These are phyloP conservation scores for Cryptus viduatorius DNA, from an alignment of 2,888 invertebrate genomes.

Conservation along the genomic window DNA sequence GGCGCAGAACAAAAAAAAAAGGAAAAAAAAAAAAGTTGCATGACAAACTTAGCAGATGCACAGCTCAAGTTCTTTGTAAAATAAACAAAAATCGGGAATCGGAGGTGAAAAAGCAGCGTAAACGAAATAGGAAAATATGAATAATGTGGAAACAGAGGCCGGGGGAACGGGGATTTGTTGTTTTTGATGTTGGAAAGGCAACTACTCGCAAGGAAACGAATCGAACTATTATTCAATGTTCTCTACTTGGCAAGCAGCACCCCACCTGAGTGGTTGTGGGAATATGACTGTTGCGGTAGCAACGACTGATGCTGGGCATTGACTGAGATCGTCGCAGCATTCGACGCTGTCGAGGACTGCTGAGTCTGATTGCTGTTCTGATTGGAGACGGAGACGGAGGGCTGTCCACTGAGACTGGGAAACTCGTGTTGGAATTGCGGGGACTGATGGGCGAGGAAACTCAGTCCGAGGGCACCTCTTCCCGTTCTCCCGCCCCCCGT, in stretches of 20 bases:
- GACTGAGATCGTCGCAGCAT: conserved; percentile 76
- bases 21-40: conserved; percentile 2
- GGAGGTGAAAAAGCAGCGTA: conserved; percentile 33
- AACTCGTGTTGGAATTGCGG: conserved; percentile 98
- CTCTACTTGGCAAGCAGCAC: conserved; percentile 73
- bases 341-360: conserved; percentile 78
- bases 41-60: conserved; percentile 52
- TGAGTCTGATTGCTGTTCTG: conserved; percentile 76
- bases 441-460: conserved; percentile 89
- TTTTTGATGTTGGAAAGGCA: conserved; percentile 1
- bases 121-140: conserved; percentile 20
- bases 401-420: conserved; percentile 89
- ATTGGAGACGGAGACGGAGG: conserved; percentile 78
- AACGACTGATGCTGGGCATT: conserved; percentile 82
- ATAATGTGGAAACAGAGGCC: conserved; percentile 2
- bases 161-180: not conserved
- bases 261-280: conserved; percentile 83
- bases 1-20: not conserved
- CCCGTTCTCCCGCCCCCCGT: conserved; percentile 87
- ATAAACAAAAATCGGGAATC: not conserved
- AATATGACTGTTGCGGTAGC: conserved; percentile 84
- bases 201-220: conserved; percentile 64
- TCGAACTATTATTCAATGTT: conserved; percentile 69
- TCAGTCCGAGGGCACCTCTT: conserved; percentile 81
- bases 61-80: conserved; percentile 35